Conservation (phyloP, 2,888 invertebrate species). For the Onchidella celtica region DNA sequence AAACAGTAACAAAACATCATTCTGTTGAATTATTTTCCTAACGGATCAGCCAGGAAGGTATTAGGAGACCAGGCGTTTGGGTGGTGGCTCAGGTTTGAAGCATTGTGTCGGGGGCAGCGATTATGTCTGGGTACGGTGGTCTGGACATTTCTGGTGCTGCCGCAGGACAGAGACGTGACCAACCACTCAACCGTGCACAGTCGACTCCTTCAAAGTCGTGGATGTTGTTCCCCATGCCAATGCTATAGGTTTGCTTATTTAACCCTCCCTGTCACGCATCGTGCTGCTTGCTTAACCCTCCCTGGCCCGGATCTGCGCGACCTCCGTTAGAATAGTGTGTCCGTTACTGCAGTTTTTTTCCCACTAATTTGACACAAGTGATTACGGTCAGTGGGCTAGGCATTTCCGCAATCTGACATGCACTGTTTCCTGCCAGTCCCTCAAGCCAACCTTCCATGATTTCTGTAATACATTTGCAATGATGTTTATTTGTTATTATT, state of each 20-base stretch:
- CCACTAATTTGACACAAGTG: no score
- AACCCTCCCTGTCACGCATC: neutral
- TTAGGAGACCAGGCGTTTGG: neutral
- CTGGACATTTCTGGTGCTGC: no score
- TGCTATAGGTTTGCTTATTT: neutral
- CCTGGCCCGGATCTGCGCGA: neutral
- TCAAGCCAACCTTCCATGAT: no score
- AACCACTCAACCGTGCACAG: neutral
- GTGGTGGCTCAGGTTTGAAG: neutral
- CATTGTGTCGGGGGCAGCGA: neutral
- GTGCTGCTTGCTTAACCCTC: neutral
- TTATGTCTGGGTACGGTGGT: no score
- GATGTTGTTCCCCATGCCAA: neutral
- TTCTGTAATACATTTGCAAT: no score
- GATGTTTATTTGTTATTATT: no score
- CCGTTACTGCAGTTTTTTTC: no score
- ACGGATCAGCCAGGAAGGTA: neutral
- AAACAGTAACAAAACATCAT: neutral
- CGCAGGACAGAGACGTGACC: no score
- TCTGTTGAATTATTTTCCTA: constrained; percentile 3
- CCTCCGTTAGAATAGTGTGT: neutral
- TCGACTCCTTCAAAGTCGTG: neutral
- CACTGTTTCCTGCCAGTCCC: no score
- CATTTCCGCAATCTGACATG: no score
- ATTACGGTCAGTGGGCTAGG: neutral